These are phyloP conservation scores for Conops quadrifasciatus DNA, from an alignment of 2,888 invertebrate species.

Conservation along the genomic window DNA sequence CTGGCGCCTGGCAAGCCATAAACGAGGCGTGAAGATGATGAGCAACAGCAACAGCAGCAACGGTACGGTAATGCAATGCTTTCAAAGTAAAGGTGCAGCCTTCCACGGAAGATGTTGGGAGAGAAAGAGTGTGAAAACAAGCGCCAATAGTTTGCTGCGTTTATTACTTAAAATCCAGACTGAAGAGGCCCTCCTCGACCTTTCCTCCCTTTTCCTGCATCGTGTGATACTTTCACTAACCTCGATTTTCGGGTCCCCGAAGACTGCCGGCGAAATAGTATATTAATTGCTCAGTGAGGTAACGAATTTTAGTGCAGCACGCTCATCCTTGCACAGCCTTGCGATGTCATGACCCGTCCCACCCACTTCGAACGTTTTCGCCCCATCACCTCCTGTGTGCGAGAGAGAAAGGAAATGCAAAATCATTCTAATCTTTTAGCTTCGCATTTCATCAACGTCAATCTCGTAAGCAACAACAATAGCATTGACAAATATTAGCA, in stretches of 20 bases:
- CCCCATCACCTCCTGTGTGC: too few species aligned
- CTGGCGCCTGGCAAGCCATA: neutral
- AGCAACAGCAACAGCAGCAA: too few species aligned
- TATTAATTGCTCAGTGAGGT: neutral
- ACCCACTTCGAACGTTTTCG: too few species aligned
- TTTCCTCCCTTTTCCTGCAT: too few species aligned
- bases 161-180: too few species aligned
- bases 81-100: too few species aligned
- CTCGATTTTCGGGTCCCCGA: neutral
- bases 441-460: slow-evolving; percentile 21
- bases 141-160: too few species aligned
- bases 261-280: neutral
- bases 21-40: neutral
- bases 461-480: slow-evolving; percentile 42
- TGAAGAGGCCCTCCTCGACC: too few species aligned
- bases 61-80: too few species aligned
- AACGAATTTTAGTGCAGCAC: neutral
- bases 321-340: neutral
- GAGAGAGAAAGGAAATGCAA: neutral
- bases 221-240: neutral
- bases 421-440: slow-evolving; percentile 1
- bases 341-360: neutral
- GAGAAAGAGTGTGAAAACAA: too few species aligned
- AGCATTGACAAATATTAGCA: slow-evolving; percentile 58
- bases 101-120: too few species aligned